phyloP scores from a whole-genome alignment of 1,140 invertebrate genomes.

The Polyergus mexicanus region DNA sequence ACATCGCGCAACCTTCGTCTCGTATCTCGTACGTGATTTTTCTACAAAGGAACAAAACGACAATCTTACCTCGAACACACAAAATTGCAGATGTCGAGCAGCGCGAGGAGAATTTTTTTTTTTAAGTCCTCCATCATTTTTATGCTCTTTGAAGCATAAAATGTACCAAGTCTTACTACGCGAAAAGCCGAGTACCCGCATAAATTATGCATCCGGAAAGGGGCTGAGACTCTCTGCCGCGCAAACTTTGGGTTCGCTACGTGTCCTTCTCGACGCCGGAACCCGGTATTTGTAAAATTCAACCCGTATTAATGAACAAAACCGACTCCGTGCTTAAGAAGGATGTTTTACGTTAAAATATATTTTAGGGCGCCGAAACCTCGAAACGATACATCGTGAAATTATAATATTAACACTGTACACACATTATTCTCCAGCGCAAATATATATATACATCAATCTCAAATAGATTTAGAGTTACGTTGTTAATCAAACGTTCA shows the following conservation, averaged over 20 bases:
- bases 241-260: constrained; percentile 52
- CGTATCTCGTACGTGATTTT: constrained; percentile 9
- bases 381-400: background rate
- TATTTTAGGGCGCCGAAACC: constrained; percentile 3
- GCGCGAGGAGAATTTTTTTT: constrained; percentile 24
- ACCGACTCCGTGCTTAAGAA: constrained; percentile 34
- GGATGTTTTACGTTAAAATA: constrained; percentile 9
- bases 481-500: background rate
- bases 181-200: constrained; percentile 60
- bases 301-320: constrained; percentile 59
- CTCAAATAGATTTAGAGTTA: background rate
- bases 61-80: constrained; percentile 52
- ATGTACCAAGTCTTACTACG: constrained; percentile 60
- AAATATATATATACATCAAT: constrained; percentile 3
- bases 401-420: background rate
- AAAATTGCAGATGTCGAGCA: constrained; percentile 34
- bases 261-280: constrained; percentile 10
- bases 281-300: constrained; percentile 60
- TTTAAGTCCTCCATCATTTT: constrained; percentile 59
- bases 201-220: constrained; percentile 63
- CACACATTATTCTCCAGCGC: background rate
- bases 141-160: constrained; percentile 67
- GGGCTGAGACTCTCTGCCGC: constrained; percentile 47
- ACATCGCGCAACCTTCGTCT: constrained; percentile 11
- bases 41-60: constrained; percentile 17